These are phyloP conservation scores for Portunus trituberculatus DNA, from an alignment of 1,140 invertebrate species.

Conservation along the genomic window DNA sequence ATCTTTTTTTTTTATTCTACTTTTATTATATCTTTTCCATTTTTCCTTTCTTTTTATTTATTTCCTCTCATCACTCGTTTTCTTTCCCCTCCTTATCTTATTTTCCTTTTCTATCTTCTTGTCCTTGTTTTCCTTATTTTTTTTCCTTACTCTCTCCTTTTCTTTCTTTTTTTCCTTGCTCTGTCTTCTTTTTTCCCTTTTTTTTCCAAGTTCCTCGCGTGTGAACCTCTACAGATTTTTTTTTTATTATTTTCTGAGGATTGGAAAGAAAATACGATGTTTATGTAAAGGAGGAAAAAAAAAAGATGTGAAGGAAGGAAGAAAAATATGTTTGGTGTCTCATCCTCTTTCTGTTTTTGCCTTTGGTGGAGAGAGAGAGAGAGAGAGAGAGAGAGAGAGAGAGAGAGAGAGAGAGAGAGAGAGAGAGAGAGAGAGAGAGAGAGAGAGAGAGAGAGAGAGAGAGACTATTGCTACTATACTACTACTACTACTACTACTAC, in stretches of 20 bases:
- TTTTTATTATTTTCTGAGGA: neutral
- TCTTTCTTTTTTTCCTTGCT: neutral
- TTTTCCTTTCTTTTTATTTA: neutral
- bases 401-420: too few species aligned
- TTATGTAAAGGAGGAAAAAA: too few species aligned
- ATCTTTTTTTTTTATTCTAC: neutral
- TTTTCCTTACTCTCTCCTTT: neutral
- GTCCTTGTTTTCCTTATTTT: conserved; percentile 31
- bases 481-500: conserved; percentile 16
- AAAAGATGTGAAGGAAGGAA: too few species aligned
- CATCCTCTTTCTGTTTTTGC: too few species aligned
- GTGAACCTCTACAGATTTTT: neutral
- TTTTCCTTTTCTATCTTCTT: conserved; percentile 42
- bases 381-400: too few species aligned
- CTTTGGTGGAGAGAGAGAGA: too few species aligned
- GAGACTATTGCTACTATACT: too few species aligned
- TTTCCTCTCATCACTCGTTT: neutral
- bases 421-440: too few species aligned
- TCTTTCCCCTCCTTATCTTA: neutral
- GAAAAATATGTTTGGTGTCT: too few species aligned
- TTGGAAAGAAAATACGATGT: too few species aligned
- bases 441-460: too few species aligned
- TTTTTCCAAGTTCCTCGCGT: neutral
- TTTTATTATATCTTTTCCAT: neutral
- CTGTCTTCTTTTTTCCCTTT: neutral